A percentile compares a stretch with the other conserved stretches of the same genome.
phyloP scores from a whole-genome alignment of 2,888 invertebrate genomes.

The Metellina segmentata region DNA sequence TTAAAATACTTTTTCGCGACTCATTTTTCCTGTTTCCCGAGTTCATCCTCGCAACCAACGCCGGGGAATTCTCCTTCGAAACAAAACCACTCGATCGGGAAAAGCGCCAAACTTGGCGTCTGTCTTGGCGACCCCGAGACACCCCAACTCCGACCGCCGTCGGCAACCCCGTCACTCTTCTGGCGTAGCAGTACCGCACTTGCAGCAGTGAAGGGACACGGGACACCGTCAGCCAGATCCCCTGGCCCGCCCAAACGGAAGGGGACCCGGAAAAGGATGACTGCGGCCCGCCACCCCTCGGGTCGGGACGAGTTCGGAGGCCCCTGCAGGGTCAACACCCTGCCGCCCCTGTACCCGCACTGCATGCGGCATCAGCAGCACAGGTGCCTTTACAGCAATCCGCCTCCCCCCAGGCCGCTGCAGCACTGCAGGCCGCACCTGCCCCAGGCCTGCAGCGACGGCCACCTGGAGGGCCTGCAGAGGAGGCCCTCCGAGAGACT shows the following conservation, averaged over 20 bases:
- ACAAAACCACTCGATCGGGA: no score
- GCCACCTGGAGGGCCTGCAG: constrained; percentile 60
- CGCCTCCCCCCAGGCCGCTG: constrained; percentile 14
- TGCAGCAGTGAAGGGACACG: constrained; percentile 50
- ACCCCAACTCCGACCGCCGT: background rate
- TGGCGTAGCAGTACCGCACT: constrained; percentile 54
- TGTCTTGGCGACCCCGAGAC: no score
- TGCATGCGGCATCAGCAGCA: constrained; percentile 75
- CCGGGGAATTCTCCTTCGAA: no score
- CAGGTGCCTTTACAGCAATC: constrained; percentile 73
- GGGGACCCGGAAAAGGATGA: constrained; percentile 53
- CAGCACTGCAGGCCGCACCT: constrained; percentile 40
- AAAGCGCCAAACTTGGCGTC: constrained; percentile 33
- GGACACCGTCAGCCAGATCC: constrained; percentile 38
- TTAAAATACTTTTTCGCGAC: background rate
- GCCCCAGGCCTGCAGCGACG: constrained; percentile 70
- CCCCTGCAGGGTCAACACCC: constrained; percentile 69
- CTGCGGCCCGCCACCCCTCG: constrained; percentile 56
- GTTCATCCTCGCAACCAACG: background rate
- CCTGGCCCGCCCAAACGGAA: constrained; percentile 38
- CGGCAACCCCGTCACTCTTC: constrained; percentile 1
- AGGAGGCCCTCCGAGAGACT: constrained; percentile 42
- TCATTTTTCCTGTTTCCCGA: background rate
- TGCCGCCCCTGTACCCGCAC: constrained; percentile 74
- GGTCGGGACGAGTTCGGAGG: constrained; percentile 68